Evolutionary conservation across 2,888 invertebrate genomes (phyloP).

Genomic region (Synergus japonicus): DNA sequence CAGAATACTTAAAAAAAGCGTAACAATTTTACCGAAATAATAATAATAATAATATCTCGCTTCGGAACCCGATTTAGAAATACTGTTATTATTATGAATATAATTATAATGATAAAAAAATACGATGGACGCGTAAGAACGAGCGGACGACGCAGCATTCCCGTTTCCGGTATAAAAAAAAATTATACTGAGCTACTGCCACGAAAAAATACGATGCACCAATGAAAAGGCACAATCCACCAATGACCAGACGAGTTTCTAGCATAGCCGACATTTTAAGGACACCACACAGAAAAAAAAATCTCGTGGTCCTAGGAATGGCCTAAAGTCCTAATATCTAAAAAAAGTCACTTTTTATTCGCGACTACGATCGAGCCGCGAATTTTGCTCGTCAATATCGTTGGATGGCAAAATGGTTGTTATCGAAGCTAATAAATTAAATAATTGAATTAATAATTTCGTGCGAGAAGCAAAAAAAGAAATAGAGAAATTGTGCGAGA

Average conservation of each 20-base stretch:
- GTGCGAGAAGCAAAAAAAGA: constrained; percentile 20
- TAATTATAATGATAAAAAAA: not conserved
- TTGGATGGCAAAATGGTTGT: constrained; percentile 26
- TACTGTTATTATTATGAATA: constrained; percentile 7
- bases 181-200: constrained; percentile 56
- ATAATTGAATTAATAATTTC: constrained; percentile 43
- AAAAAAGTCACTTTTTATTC: constrained; percentile 18
- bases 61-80: constrained; percentile 6
- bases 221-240: constrained; percentile 24
- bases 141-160: constrained; percentile 33
- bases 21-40: not conserved
- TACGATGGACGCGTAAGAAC: not conserved
- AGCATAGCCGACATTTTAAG: constrained; percentile 14
- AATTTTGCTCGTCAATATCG: constrained; percentile 24
- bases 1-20: not conserved
- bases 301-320: constrained; percentile 24
- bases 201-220: constrained; percentile 47
- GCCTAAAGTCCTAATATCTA: constrained; percentile 24
- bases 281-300: constrained; percentile 15
- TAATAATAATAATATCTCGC: not conserved
- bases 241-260: constrained; percentile 33
- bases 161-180: constrained; percentile 21
- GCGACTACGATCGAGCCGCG: constrained; percentile 11
- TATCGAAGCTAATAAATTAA: constrained; percentile 27
- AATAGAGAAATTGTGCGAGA: constrained; percentile 43